Evolutionary conservation across 2,888 invertebrate species (phyloP).

Genomic region (Dendrolimus pini): DNA sequence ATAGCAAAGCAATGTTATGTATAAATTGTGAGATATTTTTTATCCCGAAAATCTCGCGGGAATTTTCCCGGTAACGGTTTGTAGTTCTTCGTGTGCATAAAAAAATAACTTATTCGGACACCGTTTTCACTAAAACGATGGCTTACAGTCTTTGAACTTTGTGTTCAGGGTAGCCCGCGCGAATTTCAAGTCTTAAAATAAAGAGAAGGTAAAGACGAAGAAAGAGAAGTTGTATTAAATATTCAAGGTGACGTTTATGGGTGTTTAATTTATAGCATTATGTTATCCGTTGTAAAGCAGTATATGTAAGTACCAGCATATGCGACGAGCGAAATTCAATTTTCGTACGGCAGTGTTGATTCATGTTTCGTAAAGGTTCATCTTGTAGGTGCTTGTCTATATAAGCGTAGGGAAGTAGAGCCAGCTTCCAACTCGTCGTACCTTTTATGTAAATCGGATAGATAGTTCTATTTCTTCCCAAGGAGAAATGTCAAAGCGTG

Average conservation of each 20-base stretch:
- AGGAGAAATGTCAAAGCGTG: slow-evolving; percentile 16
- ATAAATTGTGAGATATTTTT: no score
- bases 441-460: slow-evolving; percentile 45
- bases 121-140: no score
- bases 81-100: no score
- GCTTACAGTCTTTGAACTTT: no score
- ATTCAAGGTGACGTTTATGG: slow-evolving; percentile 4
- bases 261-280: slow-evolving; percentile 7
- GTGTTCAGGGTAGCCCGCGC: no score
- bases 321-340: slow-evolving; percentile 9
- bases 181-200: no score
- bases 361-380: slow-evolving; percentile 6
- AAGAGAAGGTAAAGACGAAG: not conserved
- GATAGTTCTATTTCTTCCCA: slow-evolving; percentile 26
- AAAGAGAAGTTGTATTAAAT: slow-evolving; percentile 1
- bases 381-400: not conserved
- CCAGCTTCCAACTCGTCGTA: slow-evolving; percentile 15
- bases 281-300: slow-evolving; percentile 9
- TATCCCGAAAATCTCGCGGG: no score
- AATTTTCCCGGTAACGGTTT: no score
- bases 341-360: slow-evolving; percentile 13
- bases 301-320: slow-evolving; percentile 4
- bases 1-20: no score
- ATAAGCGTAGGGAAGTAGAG: not conserved
- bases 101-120: no score